A percentile compares a stretch with the other conserved stretches of the same genome.
Evolutionary conservation across 2,113 vertebrate species (phyloP).

Genomic region (Syngnathus floridae): DNA sequence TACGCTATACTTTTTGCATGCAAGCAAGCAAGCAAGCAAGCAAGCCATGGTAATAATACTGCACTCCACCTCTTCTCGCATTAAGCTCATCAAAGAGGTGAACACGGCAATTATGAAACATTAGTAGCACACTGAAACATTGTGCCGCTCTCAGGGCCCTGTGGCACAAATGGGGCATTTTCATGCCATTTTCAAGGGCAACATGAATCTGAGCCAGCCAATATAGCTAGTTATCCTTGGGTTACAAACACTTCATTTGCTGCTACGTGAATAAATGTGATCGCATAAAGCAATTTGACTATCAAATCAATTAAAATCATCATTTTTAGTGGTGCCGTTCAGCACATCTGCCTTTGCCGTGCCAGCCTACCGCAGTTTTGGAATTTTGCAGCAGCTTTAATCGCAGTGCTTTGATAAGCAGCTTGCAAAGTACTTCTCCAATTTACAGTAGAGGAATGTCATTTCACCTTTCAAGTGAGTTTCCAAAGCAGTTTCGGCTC

Average conservation of each 20-base stretch:
- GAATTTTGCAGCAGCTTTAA: not conserved
- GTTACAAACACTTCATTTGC: not conserved
- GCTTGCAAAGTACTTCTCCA: not conserved
- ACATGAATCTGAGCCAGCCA: too few species aligned
- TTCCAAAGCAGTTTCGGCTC: constrained; percentile 25
- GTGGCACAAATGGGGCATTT: too few species aligned
- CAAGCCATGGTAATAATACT: not conserved
- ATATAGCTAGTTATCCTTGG: too few species aligned
- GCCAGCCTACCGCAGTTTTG: not conserved
- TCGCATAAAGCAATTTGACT: not conserved
- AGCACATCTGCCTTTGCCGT: not conserved
- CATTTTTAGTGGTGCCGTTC: too few species aligned
- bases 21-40: not conserved
- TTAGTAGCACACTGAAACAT: not conserved
- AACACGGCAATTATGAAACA: not conserved
- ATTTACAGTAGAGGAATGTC: constrained; percentile 8
- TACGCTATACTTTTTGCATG: constrained; percentile 6
- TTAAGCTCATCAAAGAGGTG: not conserved
- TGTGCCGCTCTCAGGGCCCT: too few species aligned
- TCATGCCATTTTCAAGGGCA: too few species aligned
- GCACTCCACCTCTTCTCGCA: not conserved
- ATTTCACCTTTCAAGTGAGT: constrained; percentile 18
- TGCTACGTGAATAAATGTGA: not conserved
- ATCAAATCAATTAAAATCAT: too few species aligned
- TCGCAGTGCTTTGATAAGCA: not conserved